Percentiles rank a stretch among this genome's conserved stretches.
Evolutionary conservation across 1,140 invertebrate species (phyloP).

Genomic region (Drosophila watanabei): DNA sequence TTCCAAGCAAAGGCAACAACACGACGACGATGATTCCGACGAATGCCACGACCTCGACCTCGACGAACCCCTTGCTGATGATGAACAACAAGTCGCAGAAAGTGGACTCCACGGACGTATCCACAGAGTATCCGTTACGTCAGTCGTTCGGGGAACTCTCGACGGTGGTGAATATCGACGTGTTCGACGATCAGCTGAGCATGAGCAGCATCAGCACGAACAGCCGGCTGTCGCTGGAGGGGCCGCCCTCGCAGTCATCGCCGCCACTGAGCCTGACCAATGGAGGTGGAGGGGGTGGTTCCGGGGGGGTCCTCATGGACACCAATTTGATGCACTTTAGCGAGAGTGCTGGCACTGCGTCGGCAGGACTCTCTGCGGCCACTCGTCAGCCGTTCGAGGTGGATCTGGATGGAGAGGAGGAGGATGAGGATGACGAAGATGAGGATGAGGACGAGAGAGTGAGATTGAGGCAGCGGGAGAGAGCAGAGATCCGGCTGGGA

Average conservation of each 20-base stretch:
- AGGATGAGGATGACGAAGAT: not conserved
- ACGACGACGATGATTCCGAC: constrained; percentile 27
- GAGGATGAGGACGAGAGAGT: not conserved
- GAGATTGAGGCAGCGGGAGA: constrained; percentile 1
- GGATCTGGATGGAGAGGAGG: constrained; percentile 2
- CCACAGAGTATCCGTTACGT: constrained; percentile 18
- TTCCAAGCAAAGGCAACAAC: constrained; percentile 46
- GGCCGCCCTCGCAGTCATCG: constrained; percentile 89
- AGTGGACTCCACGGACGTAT: not conserved
- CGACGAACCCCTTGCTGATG: not conserved
- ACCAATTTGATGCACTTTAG: constrained; percentile 92
- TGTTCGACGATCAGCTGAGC: constrained; percentile 91
- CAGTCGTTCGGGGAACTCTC: constrained; percentile 46
- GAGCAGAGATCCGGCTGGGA: constrained; percentile 15
- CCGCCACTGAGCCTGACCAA: constrained; percentile 87
- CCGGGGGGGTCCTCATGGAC: constrained; percentile 86
- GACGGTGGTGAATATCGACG: constrained; percentile 84
- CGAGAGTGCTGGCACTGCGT: constrained; percentile 51
- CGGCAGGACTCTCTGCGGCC: not conserved
- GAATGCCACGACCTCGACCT: constrained; percentile 16
- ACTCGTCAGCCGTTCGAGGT: constrained; percentile 61
- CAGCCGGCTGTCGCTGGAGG: constrained; percentile 91
- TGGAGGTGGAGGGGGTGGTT: constrained; percentile 13
- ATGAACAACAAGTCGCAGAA: constrained; percentile 11
- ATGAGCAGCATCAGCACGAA: constrained; percentile 93